Conservation (phyloP, 2,888 invertebrate genomes). For the Agrotis ipsilon region DNA sequence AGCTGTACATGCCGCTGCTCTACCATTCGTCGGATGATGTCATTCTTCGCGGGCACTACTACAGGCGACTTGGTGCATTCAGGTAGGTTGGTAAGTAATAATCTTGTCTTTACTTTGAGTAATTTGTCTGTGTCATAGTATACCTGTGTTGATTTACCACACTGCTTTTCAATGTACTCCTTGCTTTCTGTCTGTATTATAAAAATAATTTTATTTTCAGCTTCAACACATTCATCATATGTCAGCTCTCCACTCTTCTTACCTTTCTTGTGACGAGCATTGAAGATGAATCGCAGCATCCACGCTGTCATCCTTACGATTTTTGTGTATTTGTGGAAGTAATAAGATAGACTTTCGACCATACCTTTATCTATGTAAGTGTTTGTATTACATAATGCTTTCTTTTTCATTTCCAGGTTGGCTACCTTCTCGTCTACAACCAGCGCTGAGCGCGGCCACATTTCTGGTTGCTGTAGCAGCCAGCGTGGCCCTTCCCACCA, state of each 20-base stretch:
- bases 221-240: neutral
- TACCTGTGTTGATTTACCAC: neutral
- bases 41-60: neutral
- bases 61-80: neutral
- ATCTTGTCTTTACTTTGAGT: neutral
- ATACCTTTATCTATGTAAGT: neutral
- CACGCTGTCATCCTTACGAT: neutral
- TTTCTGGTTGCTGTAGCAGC: neutral
- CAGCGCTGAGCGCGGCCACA: neutral
- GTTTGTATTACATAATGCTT: neutral
- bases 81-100: neutral
- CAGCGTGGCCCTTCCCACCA: constrained; percentile 2
- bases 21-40: neutral
- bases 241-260: neutral
- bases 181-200: neutral
- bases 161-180: neutral
- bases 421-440: neutral
- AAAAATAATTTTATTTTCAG: neutral
- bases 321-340: neutral
- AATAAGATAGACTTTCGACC: neutral
- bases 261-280: neutral
- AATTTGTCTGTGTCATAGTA: neutral
- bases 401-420: neutral
- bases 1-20: neutral
- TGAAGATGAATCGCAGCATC: neutral